These are phyloP conservation scores for Actenoides hombroni DNA, from an alignment of 2,113 vertebrate genomes.

Conservation along the genomic window DNA sequence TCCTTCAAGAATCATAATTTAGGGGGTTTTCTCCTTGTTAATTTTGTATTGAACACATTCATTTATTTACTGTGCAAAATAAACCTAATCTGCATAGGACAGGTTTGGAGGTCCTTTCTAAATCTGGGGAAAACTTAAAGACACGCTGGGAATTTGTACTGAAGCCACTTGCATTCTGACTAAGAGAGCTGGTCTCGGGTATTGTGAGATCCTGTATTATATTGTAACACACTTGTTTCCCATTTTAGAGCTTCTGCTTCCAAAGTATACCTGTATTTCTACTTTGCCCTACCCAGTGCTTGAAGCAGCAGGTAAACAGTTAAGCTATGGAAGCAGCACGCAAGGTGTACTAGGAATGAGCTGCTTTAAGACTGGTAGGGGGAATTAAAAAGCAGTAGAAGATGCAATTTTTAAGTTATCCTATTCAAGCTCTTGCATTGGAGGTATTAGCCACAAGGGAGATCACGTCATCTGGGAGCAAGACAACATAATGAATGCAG, in stretches of 20 bases:
- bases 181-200: background rate
- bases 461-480: conserved; percentile 19
- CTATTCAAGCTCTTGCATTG: background rate
- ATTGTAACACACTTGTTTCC: background rate
- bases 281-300: background rate
- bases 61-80: background rate
- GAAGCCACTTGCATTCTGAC: background rate
- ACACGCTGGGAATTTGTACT: accelerated
- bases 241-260: background rate
- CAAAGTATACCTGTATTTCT: background rate
- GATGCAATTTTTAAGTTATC: background rate
- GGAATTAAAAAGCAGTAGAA: background rate
- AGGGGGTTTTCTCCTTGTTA: accelerated
- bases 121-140: background rate
- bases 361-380: background rate
- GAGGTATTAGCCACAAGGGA: conserved; percentile 6
- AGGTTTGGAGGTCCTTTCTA: background rate
- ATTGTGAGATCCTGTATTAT: background rate
- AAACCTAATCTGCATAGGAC: background rate
- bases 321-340: background rate
- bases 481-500: background rate
- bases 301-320: background rate
- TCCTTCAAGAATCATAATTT: background rate
- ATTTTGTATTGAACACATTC: background rate
- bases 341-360: background rate